Percentiles rank a stretch among this genome's conserved stretches.
Conservation (phyloP, 1,140 invertebrate genomes). For the Drosophila malerkotliana region DNA sequence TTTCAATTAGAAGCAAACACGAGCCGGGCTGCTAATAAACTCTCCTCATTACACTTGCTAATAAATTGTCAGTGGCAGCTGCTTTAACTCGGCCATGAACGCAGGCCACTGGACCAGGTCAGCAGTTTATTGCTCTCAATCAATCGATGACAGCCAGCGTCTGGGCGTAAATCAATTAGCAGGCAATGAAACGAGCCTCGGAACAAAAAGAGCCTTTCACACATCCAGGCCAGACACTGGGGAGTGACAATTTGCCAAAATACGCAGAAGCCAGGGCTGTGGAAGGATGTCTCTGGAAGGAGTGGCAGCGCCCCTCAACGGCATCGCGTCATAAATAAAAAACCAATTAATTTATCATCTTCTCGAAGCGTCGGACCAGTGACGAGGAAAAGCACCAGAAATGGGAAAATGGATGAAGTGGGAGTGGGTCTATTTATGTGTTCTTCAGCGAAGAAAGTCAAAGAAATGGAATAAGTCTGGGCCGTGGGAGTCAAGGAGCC, state of each 20-base stretch:
- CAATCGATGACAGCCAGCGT: constrained; percentile 56
- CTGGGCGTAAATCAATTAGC: constrained; percentile 60
- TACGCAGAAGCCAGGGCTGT: constrained; percentile 14
- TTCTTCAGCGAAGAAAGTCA: constrained; percentile 18
- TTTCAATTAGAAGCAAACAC: constrained; percentile 78
- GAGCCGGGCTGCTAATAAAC: constrained; percentile 63
- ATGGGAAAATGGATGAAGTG: constrained; percentile 1
- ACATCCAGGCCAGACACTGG: constrained; percentile 31
- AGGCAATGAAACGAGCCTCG: constrained; percentile 20
- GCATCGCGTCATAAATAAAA: constrained; percentile 70
- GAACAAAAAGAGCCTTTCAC: constrained; percentile 31
- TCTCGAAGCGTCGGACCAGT: constrained; percentile 41
- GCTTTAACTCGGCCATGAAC: constrained; percentile 33
- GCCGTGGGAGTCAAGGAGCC: neutral
- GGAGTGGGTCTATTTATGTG: constrained; percentile 49
- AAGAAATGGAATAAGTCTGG: constrained; percentile 14
- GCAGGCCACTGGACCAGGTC: constrained; percentile 7
- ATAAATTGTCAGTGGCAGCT: constrained; percentile 66
- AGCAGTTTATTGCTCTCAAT: constrained; percentile 53
- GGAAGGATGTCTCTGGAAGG: neutral
- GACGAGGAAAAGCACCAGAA: constrained; percentile 19
- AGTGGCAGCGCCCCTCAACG: constrained; percentile 3
- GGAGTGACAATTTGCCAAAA: constrained; percentile 51
- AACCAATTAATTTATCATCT: constrained; percentile 79
- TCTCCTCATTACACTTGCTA: constrained; percentile 77